Conservation (phyloP, 2,113 vertebrate species). For the Labeo catla region DNA sequence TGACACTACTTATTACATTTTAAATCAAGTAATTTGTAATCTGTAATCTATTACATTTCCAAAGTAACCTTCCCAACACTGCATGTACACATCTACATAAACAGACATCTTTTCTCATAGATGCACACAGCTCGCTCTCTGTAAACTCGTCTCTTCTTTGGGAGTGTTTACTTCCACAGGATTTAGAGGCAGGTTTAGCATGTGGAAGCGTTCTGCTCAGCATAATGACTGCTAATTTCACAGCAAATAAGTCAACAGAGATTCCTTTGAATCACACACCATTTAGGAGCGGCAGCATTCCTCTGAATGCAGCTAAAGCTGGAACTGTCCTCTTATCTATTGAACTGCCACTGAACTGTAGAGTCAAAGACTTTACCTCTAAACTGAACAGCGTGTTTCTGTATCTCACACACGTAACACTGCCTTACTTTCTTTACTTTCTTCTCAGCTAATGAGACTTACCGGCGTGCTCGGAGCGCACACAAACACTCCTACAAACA, state of each 20-base stretch:
- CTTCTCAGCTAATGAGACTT: slow-evolving; percentile 50
- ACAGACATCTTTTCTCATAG: neutral
- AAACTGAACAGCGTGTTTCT: slow-evolving; percentile 50
- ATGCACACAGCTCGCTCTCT: neutral
- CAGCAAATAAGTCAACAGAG: slow-evolving; percentile 52
- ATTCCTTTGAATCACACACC: slow-evolving; percentile 57
- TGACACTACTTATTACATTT: no score
- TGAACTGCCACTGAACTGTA: slow-evolving; percentile 59
- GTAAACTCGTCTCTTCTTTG: neutral
- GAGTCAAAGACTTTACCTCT: slow-evolving; percentile 53
- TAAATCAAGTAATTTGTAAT: no score
- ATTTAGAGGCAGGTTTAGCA: slow-evolving; percentile 37
- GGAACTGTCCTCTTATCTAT: slow-evolving; percentile 48
- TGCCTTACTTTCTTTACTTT: slow-evolving; percentile 44
- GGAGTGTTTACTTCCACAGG: slow-evolving; percentile 28
- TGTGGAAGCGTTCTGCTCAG: slow-evolving; percentile 53
- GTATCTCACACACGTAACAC: slow-evolving; percentile 35
- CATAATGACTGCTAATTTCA: slow-evolving; percentile 57
- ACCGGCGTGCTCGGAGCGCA: slow-evolving; percentile 26
- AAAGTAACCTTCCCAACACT: no score
- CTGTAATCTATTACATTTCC: no score
- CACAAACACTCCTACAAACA: slow-evolving; percentile 41
- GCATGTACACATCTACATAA: neutral
- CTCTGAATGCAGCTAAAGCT: slow-evolving; percentile 29
- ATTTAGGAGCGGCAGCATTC: slow-evolving; percentile 51